Conservation (phyloP, 1,140 invertebrate species). For the Drosophila serrata region DNA sequence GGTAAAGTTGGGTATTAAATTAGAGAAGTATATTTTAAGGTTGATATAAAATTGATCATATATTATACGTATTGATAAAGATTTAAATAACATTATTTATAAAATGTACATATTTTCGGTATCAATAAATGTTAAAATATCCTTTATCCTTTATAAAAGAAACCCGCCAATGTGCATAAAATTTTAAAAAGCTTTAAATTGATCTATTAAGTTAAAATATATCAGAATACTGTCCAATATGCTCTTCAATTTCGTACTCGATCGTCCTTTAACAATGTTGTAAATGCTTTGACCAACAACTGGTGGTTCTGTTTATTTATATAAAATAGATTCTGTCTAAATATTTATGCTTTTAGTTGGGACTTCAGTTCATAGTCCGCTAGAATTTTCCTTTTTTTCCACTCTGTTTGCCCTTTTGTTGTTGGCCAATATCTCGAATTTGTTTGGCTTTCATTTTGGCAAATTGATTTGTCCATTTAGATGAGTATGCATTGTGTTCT, state of each 20-base stretch:
- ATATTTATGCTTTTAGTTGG: constrained; percentile 43
- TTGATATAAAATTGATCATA: too few species aligned
- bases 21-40: too few species aligned
- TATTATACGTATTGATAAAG: too few species aligned
- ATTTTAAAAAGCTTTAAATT: too few species aligned
- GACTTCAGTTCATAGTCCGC: constrained; percentile 19
- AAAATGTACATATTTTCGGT: too few species aligned
- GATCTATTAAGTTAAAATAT: background rate
- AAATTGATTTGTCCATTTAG: constrained; percentile 48
- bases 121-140: too few species aligned
- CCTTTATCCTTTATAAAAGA: too few species aligned
- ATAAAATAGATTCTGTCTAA: constrained; percentile 44
- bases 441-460: constrained; percentile 49
- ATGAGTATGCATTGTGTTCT: constrained; percentile 15
- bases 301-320: constrained; percentile 30
- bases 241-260: background rate
- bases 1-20: background rate
- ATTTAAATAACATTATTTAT: too few species aligned
- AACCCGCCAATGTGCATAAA: too few species aligned
- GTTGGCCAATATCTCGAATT: constrained; percentile 13
- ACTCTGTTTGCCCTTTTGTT: constrained; percentile 22
- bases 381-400: constrained; percentile 22
- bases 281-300: constrained; percentile 39
- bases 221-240: background rate
- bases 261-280: constrained; percentile 19